Evolutionary conservation across 2,888 invertebrate species (phyloP).

Genomic region (Onthophagus sagittarius): DNA sequence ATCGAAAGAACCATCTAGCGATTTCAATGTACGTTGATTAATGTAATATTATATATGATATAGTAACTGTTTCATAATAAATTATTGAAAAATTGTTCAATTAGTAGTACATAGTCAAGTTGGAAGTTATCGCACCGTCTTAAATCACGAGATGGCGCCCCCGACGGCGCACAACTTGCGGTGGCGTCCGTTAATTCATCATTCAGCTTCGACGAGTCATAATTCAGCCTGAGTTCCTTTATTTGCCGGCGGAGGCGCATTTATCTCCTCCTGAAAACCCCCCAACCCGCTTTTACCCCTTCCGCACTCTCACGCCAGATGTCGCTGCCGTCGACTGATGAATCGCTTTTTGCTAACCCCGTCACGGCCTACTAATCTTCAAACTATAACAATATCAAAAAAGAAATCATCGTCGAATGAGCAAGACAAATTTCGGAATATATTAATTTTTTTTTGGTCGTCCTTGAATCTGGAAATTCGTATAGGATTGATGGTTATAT

Average conservation of each 20-base stretch:
- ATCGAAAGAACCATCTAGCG: too few species aligned
- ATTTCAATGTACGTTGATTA: too few species aligned
- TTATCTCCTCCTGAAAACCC: slow-evolving; percentile 1
- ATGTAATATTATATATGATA: too few species aligned
- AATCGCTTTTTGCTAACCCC: background rate
- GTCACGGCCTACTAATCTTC: background rate
- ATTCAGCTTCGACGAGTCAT: slow-evolving; percentile 11
- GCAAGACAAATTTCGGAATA: too few species aligned
- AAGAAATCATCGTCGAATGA: too few species aligned
- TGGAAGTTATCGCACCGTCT: background rate
- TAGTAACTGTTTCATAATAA: too few species aligned
- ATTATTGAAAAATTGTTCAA: background rate
- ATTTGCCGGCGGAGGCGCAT: slow-evolving; percentile 11
- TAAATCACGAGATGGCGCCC: background rate
- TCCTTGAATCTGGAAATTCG: background rate
- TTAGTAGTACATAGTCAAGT: background rate
- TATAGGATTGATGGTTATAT: background rate
- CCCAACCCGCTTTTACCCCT: background rate
- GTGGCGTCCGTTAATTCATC: slow-evolving; percentile 9
- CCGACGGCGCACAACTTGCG: background rate
- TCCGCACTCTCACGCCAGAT: background rate
- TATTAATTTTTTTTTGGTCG: background rate
- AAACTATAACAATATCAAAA: background rate
- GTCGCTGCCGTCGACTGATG: background rate
- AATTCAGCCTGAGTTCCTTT: slow-evolving; percentile 10